These are phyloP conservation scores for Luehdorfia chinensis DNA, from an alignment of 1,140 invertebrate genomes.

Conservation along the genomic window DNA sequence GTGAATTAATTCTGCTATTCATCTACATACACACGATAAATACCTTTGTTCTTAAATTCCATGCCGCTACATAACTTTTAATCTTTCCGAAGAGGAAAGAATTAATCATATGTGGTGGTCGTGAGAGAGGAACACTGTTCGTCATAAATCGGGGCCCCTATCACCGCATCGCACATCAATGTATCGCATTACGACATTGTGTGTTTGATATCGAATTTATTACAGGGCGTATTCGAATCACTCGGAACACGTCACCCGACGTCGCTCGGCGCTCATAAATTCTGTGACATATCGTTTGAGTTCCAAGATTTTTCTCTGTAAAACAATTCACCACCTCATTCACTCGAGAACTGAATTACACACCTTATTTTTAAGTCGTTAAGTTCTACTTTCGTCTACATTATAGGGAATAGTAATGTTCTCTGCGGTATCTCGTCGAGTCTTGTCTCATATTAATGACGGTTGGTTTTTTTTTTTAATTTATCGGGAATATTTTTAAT, in stretches of 20 bases:
- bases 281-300: conserved; percentile 55
- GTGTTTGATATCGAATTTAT: conserved; percentile 56
- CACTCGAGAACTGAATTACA: conserved; percentile 3
- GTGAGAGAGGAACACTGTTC: conserved; percentile 21
- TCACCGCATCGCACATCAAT: conserved; percentile 42
- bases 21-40: no score
- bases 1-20: no score
- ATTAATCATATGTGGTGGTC: conserved; percentile 42
- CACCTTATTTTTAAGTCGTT: conserved; percentile 22
- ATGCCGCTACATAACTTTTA: no score
- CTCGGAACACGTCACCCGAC: conserved; percentile 48
- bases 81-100: conserved; percentile 31
- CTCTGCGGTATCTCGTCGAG: conserved; percentile 38
- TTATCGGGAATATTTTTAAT: conserved; percentile 42
- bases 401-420: conserved; percentile 15
- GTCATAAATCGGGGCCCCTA: conserved; percentile 46
- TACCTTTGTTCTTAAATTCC: no score
- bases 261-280: conserved; percentile 52
- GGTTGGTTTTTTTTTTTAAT: conserved; percentile 53
- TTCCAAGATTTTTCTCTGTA: conserved; percentile 50
- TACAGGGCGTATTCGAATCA: conserved; percentile 50
- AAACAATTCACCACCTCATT: conserved; percentile 23
- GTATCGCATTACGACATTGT: conserved; percentile 56
- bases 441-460: conserved; percentile 60
- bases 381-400: conserved; percentile 26